Conservation (phyloP, 2,888 invertebrate species). For the Pyrrhosoma nymphula region DNA sequence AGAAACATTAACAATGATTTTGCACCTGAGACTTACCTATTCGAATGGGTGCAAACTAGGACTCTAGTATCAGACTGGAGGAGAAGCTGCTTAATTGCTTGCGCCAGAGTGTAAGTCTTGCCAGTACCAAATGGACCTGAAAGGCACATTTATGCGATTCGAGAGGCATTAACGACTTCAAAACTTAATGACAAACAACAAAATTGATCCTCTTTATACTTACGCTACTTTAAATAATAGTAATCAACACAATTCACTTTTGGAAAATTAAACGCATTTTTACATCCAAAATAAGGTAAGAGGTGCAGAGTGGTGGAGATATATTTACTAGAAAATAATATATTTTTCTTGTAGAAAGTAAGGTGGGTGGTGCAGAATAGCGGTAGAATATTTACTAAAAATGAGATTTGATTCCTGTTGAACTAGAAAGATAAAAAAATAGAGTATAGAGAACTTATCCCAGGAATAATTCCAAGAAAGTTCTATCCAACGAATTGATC, state of each 20-base stretch:
- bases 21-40: conserved; percentile 79
- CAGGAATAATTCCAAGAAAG: too few species aligned
- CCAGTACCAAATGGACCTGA: conserved; percentile 91
- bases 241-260: background rate
- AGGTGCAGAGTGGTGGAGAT: too few species aligned
- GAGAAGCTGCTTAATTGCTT: conserved; percentile 85
- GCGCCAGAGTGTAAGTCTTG: conserved; percentile 90
- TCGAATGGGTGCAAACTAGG: conserved; percentile 91
- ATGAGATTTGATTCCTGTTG: too few species aligned
- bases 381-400: too few species aligned
- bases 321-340: too few species aligned
- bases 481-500: too few species aligned
- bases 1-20: too few species aligned
- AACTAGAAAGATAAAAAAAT: too few species aligned
- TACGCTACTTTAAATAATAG: background rate
- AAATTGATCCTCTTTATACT: background rate
- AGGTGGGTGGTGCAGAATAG: too few species aligned
- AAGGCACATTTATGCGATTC: conserved; percentile 27
- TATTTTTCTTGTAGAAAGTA: too few species aligned
- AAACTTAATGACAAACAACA: conserved; percentile 11
- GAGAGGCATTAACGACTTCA: background rate
- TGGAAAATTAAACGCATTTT: background rate
- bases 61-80: conserved; percentile 84
- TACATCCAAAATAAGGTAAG: too few species aligned
- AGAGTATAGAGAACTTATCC: too few species aligned